Base-by-base conservation (phyloP, 2,888 invertebrate species). In the Punctoribates punctum region DNA sequence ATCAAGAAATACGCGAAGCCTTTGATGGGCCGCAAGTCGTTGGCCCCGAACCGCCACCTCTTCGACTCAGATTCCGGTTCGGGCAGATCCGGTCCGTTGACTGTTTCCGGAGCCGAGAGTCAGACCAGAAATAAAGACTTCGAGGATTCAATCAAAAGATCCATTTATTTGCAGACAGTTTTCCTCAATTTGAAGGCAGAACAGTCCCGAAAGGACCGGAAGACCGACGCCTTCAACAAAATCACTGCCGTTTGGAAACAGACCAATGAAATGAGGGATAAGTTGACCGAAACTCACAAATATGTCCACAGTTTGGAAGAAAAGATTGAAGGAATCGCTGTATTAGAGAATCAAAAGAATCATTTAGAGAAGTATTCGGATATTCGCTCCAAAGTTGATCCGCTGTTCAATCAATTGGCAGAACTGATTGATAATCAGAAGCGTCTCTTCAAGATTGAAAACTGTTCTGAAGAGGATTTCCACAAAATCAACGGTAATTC, bases 391-490 rank as follows among this genome's bases (percentile, higher is more conserved):
- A 13, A 67, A 67, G 17, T 67, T 34, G 67, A 67, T 67, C n/a
- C 67, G 11, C 38, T 67, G 1, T 67, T 38, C 29, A 67, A 67
- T 38, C 13, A 17, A 17, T 38, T 67, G 20, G 4, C 67, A 3
- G 1, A 67, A 67, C n/a, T 67, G 1, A 67, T 67, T 38, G 67
- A 17, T 4, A 20, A 67, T 2, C 67, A 67, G n/a, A 67, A 67
- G 34, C 4, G n/a, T 6, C n/a, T 67, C 13, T 34, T 67, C 1
- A 67, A 67, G 6, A 38, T 67, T 4, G 67, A 67, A 17, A 67
- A 67, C 20, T 67, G 67, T 25, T 15, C n/a, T 38, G 34, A 67
- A 67, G 34, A n/a, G 15, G 67, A 67, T 67, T 67, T 67, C 38
- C 17, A 67, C 20, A 67, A 38, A 67, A 8, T 67, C 6, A 67